Conservation (phyloP, 2,797 vertebrate species). For the Eulemur coronatus region DNA sequence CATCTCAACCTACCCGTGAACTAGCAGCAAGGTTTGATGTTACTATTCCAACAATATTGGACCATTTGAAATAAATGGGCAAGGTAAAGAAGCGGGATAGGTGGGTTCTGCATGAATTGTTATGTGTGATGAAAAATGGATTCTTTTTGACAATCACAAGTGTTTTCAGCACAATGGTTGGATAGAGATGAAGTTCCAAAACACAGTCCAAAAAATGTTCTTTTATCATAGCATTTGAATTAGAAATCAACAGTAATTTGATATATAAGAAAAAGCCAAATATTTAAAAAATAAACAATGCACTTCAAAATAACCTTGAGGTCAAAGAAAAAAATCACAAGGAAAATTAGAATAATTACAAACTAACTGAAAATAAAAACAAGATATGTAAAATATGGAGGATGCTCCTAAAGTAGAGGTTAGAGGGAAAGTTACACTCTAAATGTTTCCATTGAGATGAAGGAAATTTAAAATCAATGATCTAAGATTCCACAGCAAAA, state of each 20-base stretch:
- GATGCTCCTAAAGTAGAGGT: background rate
- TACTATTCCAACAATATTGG: too few relatives aligned
- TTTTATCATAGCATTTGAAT: background rate
- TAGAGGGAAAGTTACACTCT: background rate
- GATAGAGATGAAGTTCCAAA: too few relatives aligned
- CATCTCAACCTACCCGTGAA: too few relatives aligned
- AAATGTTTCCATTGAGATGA: background rate
- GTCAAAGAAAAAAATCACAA: background rate
- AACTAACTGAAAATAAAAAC: background rate
- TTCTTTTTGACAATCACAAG: too few relatives aligned
- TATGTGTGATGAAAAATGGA: too few relatives aligned
- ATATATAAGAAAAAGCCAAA: background rate
- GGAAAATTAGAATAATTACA: background rate
- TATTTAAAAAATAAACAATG: background rate
- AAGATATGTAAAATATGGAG: background rate
- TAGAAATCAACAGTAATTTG: background rate
- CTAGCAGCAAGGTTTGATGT: too few relatives aligned
- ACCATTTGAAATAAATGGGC: too few relatives aligned
- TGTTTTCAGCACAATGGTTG: too few relatives aligned
- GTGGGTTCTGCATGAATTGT: too few relatives aligned
- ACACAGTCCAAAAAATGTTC: background rate
- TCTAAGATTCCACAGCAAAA: background rate
- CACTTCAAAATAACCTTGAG: background rate
- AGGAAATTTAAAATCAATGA: background rate
- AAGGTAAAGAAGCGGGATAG: too few relatives aligned